Evolutionary conservation across 2,797 vertebrate species (phyloP), one percentile per base, ranked within the genome.

Genomic region (Gymnopithys bicolor): DNA sequence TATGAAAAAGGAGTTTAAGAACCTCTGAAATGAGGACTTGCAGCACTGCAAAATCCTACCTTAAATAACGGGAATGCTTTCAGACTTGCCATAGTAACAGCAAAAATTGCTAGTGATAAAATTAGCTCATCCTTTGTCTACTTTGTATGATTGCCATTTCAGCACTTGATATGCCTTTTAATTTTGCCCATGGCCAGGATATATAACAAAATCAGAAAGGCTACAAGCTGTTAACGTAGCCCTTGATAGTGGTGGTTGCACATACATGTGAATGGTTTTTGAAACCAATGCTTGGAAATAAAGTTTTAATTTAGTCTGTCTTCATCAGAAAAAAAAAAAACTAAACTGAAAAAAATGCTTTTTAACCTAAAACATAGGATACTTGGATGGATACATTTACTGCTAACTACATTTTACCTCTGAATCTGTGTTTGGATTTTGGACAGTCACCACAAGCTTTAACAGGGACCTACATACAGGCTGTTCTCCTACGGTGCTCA

Each of bases 61-160:
- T 90, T 89, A 74, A 85, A 63, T 89, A 62, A 74, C 9, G 4
- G 60, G 56, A 89, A 69, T 78, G 19, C 58, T 92, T 95, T 95
- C 71, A 80, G 30, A 52, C 78, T 92, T 94, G 13, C 71, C 90
- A 71, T 92, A 95, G 92, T 89, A 92, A 93, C 89, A 87, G 68
- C 49, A 87, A 79, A 93, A 93, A 90, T 53, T 63, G 24, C 41
- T n/a, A 33, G 41, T 51, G 78, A 60, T 84, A 90, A 96, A 91
- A 92, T 95, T 94, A 94, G 76, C 63, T 73, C 89, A 84, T 25
- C 33, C 30, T 86, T 39, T 43, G 9, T 80, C 24, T 64, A 28
- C 39, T 90, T 93, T 27, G 46, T 60, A 46, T 80, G 82, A 53
- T 58, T 77, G 30, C 51, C 30, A 48, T 79, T 87, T 77, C 87